Evolutionary conservation across 2,888 invertebrate species (phyloP), one percentile per base, ranked within the genome.

Genomic region (Chloroclysta siterata): DNA sequence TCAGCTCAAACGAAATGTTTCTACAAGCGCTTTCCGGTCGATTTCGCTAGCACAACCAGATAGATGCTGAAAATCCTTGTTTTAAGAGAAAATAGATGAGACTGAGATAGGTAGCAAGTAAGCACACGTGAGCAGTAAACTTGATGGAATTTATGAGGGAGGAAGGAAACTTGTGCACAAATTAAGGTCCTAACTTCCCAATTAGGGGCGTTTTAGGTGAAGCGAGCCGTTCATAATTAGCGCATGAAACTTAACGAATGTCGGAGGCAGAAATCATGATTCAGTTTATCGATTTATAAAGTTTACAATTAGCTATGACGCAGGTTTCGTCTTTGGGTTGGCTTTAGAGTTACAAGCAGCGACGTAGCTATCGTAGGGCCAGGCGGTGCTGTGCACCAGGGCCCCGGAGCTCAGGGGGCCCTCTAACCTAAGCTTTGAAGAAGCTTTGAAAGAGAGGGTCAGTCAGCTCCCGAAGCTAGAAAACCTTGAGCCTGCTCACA

Each of bases 131-230:
- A 64, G 54, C 65, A 65, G 62, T 71, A 65, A 68, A 70, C 70
- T 67, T 60, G 33, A 61, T 41, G 54, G 53, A 67, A 69, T 69
- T 71, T 67, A 69, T 60, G 67, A 61, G 66, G 52, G 58, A 51
- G 58, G 66, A 60, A 65, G 68, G 68, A 68, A 71, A 72, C 68
- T 68, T 66, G 66, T 60, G 61, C 68, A 52, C 67, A 64, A 70
- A 70, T 72, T 68, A 66, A 68, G 64, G 63, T 63, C 60, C 70
- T 58, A 70, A 72, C 70, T 72, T 72, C 64, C 60, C 71, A 69
- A 69, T 71, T 69, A 72, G 66, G 60, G 54, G 54, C 53, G 67
- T 68, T 72, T 68, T 60, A 60, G 60, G 60, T 56, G 64, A 60
- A 63, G 66, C 57, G 62, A 41, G 53, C 48, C 64, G 62, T 67